These are phyloP conservation scores for Goniozus legneri DNA, from an alignment of 1,140 invertebrate species.

Conservation along the genomic window DNA sequence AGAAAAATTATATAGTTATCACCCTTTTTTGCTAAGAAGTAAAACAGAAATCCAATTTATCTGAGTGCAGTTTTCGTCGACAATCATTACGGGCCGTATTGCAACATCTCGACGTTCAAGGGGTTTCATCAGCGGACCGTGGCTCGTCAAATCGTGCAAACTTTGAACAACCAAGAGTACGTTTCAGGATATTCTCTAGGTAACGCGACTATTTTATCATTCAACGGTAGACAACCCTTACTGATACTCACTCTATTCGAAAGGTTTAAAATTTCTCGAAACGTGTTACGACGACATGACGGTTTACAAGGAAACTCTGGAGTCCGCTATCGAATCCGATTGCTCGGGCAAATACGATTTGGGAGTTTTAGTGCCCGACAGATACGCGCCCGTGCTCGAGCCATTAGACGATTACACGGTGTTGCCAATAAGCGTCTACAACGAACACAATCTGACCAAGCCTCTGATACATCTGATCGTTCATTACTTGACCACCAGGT, in stretches of 20 bases:
- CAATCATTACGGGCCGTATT: slow-evolving; percentile 45
- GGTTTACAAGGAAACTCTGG: slow-evolving; percentile 39
- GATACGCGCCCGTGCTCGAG: slow-evolving; percentile 28
- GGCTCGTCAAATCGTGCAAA: slow-evolving; percentile 40
- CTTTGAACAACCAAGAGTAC: slow-evolving; percentile 47
- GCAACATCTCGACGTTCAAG: slow-evolving; percentile 41
- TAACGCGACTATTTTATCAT: slow-evolving; percentile 15
- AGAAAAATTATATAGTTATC: no score
- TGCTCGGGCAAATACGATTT: slow-evolving; percentile 39
- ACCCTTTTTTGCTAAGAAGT: no score
- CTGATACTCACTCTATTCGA: background rate
- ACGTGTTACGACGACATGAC: slow-evolving; percentile 41
- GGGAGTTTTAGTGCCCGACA: slow-evolving; percentile 34
- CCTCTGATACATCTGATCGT: slow-evolving; percentile 32
- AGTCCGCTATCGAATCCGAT: slow-evolving; percentile 30
- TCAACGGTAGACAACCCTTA: background rate
- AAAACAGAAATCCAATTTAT: slow-evolving; percentile 5
- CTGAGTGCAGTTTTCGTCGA: slow-evolving; percentile 46
- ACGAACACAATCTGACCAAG: slow-evolving; percentile 30
- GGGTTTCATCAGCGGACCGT: slow-evolving; percentile 46
- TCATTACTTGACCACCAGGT: slow-evolving; percentile 35
- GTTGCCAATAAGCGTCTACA: slow-evolving; percentile 35
- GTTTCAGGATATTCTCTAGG: slow-evolving; percentile 46
- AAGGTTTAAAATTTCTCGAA: slow-evolving; percentile 43
- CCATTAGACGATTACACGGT: slow-evolving; percentile 36